Conservation (phyloP, 2,888 invertebrate genomes). For the Philonicus albiceps region DNA sequence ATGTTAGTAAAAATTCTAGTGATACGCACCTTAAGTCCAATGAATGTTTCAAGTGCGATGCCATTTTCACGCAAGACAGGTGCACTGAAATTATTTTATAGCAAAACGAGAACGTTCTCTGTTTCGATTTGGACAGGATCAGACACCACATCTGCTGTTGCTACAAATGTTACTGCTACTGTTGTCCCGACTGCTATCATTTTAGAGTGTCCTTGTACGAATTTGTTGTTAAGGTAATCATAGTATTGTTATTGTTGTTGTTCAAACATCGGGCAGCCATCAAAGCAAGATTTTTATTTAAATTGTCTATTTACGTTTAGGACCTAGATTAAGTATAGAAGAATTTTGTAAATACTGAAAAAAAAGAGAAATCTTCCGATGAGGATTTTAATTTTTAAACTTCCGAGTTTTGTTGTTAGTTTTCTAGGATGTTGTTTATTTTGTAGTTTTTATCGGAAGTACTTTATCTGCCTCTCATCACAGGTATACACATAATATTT, state of each 20-base stretch:
- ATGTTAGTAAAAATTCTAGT: background rate
- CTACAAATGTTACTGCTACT: constrained; percentile 7
- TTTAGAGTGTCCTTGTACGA: constrained; percentile 2
- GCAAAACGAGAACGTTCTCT: constrained; percentile 48
- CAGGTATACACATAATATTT: background rate
- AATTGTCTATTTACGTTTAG: background rate
- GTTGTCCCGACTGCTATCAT: constrained; percentile 22
- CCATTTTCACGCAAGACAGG: constrained; percentile 57
- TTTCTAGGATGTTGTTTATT: constrained; percentile 21
- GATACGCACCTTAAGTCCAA: constrained; percentile 45
- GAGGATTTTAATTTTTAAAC: background rate
- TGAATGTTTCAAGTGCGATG: constrained; percentile 58
- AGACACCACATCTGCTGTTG: background rate
- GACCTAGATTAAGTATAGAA: background rate
- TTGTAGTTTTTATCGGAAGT: background rate
- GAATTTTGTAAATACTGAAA: background rate
- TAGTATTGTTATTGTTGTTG: constrained; percentile 38
- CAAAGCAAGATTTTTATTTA: constrained; percentile 22
- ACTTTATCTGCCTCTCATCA: background rate
- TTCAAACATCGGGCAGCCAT: constrained; percentile 22
- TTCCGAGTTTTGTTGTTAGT: constrained; percentile 12
- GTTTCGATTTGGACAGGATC: background rate
- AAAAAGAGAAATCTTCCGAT: constrained; percentile 24
- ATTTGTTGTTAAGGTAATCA: constrained; percentile 15
- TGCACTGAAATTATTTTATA: constrained; percentile 62